phyloP scores from a whole-genome alignment of 2,888 invertebrate genomes.

The Ornithoptera priamus region DNA sequence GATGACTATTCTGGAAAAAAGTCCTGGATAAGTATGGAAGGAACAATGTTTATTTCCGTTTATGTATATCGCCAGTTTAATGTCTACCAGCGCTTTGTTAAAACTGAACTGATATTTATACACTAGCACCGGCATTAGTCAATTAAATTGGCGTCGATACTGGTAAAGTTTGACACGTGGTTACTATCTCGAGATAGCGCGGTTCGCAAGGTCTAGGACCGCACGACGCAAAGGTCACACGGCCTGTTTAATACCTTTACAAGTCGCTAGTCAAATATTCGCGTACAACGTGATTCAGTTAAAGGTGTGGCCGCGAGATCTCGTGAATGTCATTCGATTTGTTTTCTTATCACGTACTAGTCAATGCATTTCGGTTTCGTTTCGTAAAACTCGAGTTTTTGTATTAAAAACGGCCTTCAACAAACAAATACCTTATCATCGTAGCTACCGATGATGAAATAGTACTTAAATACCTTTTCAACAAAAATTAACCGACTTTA shows the following conservation, averaged over 20 bases:
- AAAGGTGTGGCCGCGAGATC: constrained; percentile 33
- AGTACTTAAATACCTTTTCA: too few relatives aligned
- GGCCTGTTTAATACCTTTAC: constrained; percentile 21
- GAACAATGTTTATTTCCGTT: too few relatives aligned
- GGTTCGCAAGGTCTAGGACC: constrained; percentile 30
- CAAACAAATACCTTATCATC: too few relatives aligned
- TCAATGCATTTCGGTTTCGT: constrained; percentile 44
- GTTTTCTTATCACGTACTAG: constrained; percentile 42
- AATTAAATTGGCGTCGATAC: constrained; percentile 25
- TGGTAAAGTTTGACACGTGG: constrained; percentile 25
- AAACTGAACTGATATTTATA: constrained; percentile 33
- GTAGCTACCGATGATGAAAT: too few relatives aligned
- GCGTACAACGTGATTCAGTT: constrained; percentile 25
- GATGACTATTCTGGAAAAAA: too few relatives aligned
- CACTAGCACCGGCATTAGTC: constrained; percentile 20
- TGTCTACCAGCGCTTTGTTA: constrained; percentile 42
- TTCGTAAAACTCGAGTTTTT: constrained; percentile 21
- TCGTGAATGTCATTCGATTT: constrained; percentile 45
- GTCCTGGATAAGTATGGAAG: too few relatives aligned
- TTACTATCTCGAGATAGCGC: constrained; percentile 20
- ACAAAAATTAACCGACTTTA: too few relatives aligned
- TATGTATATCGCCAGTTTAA: background rate
- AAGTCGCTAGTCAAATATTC: constrained; percentile 12
- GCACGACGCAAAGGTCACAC: constrained; percentile 29
- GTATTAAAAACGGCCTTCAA: background rate